Evolutionary conservation across 1,140 invertebrate genomes (phyloP), one percentile per base, ranked within the genome.

Genomic region (Nasonia giraulti): DNA sequence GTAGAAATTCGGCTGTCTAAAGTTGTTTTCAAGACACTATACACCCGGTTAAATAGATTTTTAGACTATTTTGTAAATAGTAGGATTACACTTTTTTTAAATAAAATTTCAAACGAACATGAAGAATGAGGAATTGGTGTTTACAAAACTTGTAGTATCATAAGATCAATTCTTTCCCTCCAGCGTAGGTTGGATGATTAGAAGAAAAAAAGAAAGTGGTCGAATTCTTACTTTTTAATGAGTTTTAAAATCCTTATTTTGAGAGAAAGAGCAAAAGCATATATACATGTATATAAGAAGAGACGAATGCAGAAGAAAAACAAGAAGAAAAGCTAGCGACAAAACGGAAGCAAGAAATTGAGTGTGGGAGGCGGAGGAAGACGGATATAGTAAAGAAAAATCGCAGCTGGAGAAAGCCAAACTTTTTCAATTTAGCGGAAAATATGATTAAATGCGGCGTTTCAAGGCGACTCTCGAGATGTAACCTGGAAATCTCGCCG

Each of bases 151-250:
- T 62, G n/a, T 20, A 62, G 55, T 62, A 20, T 62, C 55, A 7
- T 62, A n/a, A n/a, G 20, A 62, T 20, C 20, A 62, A 6, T 62
- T 62, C 55, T 14, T 6, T n/a, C 44, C 10, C 14, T 79, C 2
- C 4, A 62, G 33, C 27, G 31, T 47, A 62, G 68, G 50, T 68
- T 40, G 20, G 33, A 62, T 79, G 40, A 68, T 87, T 85, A 80
- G 55, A 62, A 83, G 77, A 44, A 76, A 37, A 66, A 80, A 78
- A 20, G 71, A 76, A 80, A 79, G 55, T 40, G 55, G 62, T 55
- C 66, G 27, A 27, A 23, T 74, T 75, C 81, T 79, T 71, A 86
- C 82, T 87, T 82, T 83, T 85, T 20, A 80, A 79, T 81, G 85
- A 80, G 77, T 66, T 66, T 79, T 66, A 79, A 75, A 81, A 76